Percentiles rank a stretch among this genome's conserved stretches.
Evolutionary conservation across 2,797 vertebrate species (phyloP).

Genomic region (Morus bassanus): DNA sequence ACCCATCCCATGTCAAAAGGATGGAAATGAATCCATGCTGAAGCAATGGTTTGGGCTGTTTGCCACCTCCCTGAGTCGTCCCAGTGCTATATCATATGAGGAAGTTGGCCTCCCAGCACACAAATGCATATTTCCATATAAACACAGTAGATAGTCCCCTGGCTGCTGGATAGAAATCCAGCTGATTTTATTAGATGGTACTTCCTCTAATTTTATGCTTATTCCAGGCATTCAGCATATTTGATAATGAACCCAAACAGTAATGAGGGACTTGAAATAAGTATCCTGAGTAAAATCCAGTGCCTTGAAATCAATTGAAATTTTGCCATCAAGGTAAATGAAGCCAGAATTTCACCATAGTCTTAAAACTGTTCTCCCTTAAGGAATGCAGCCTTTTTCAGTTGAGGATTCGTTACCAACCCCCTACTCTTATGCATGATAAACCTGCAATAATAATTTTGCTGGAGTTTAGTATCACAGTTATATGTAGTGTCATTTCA

Average conservation of each 20-base stretch:
- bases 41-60: neutral
- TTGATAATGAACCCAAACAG: neutral
- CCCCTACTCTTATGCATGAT: neutral
- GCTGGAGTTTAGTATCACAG: neutral
- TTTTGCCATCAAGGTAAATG: neutral
- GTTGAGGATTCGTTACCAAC: neutral
- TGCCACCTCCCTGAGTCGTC: neutral
- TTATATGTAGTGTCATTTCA: neutral
- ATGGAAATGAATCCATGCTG: neutral
- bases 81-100: neutral
- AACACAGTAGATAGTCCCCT: neutral
- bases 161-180: neutral
- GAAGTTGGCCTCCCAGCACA: neutral
- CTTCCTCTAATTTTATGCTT: neutral
- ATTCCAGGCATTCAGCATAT: neutral
- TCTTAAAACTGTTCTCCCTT: neutral
- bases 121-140: neutral
- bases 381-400: neutral
- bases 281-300: neutral
- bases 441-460: neutral
- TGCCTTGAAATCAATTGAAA: neutral
- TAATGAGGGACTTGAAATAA: neutral
- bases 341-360: neutral
- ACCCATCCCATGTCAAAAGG: neutral
- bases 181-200: neutral